These are phyloP conservation scores for Horisme vitalbata DNA, from an alignment of 2,888 invertebrate genomes.

Conservation along the genomic window DNA sequence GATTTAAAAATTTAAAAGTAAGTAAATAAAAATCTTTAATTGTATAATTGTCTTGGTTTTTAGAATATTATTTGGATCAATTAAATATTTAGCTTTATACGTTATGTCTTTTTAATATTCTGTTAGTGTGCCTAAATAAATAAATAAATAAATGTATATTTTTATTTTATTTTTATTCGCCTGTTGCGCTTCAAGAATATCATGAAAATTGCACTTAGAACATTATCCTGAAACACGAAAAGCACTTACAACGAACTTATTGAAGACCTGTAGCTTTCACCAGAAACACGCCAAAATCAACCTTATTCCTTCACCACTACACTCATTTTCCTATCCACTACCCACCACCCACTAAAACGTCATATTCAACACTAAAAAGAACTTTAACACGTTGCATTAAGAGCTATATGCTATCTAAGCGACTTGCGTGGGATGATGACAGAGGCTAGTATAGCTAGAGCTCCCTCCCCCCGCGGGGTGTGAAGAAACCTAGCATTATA, in stretches of 20 bases:
- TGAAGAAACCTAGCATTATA: constrained; percentile 45
- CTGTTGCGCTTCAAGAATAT: no score
- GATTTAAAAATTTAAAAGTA: no score
- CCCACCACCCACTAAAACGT: not conserved
- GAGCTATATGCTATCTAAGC: constrained; percentile 1
- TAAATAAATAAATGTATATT: no score
- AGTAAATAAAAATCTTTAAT: no score
- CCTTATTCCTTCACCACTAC: constrained; percentile 8
- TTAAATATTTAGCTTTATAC: no score
- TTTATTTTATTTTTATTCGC: no score
- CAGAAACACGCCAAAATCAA: constrained; percentile 23
- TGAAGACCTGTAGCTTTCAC: constrained; percentile 75
- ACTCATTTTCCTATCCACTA: not conserved
- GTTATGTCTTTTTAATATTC: no score
- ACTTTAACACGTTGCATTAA: not conserved
- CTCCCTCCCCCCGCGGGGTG: constrained; percentile 39
- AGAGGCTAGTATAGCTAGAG: constrained; percentile 42
- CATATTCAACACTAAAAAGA: constrained; percentile 13
- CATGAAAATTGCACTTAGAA: constrained; percentile 40
- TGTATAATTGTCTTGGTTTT: no score
- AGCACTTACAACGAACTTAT: constrained; percentile 72
- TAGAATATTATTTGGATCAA: no score
- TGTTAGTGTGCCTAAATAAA: no score
- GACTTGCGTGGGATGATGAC: constrained; percentile 49
- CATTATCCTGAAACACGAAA: constrained; percentile 38